A percentile compares a stretch with the other conserved stretches of the same genome.
phyloP scores from a whole-genome alignment of 2,888 invertebrate species.

The Pyrocoelia pectoralis region DNA sequence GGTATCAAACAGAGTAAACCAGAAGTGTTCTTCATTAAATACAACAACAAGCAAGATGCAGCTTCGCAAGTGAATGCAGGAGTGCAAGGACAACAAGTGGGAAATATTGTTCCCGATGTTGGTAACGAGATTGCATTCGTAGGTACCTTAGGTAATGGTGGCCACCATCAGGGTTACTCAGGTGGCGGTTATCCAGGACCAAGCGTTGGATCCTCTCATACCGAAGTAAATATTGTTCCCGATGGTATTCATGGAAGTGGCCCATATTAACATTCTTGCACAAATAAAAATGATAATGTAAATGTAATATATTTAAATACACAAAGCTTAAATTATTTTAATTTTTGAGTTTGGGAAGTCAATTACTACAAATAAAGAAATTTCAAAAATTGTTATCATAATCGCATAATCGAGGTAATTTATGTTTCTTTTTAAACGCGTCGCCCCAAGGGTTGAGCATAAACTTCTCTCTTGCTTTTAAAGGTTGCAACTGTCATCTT shows the following conservation, averaged over 20 bases:
- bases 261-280: slow-evolving; percentile 11
- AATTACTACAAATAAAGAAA: no score
- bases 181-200: slow-evolving; percentile 11
- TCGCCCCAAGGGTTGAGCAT: no score
- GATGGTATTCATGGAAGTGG: slow-evolving; percentile 9
- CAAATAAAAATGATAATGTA: no score
- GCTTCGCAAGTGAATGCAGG: slow-evolving; percentile 36
- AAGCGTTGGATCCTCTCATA: slow-evolving; percentile 19
- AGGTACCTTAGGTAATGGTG: slow-evolving; percentile 10
- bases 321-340: no score
- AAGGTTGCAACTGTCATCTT: no score
- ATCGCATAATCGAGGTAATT: no score
- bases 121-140: slow-evolving; percentile 10
- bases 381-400: no score
- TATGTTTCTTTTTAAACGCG: no score
- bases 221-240: neutral
- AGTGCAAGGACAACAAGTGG: slow-evolving; percentile 26
- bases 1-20: slow-evolving; percentile 84
- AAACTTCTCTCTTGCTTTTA: no score
- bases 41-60: slow-evolving; percentile 70
- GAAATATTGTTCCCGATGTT: slow-evolving; percentile 21
- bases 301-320: no score
- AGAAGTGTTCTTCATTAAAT: slow-evolving; percentile 85
- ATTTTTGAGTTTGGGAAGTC: no score
- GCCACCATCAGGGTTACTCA: neutral